Evolutionary conservation across 1,140 invertebrate genomes (phyloP).

Genomic region (Pteromalus puparum): DNA sequence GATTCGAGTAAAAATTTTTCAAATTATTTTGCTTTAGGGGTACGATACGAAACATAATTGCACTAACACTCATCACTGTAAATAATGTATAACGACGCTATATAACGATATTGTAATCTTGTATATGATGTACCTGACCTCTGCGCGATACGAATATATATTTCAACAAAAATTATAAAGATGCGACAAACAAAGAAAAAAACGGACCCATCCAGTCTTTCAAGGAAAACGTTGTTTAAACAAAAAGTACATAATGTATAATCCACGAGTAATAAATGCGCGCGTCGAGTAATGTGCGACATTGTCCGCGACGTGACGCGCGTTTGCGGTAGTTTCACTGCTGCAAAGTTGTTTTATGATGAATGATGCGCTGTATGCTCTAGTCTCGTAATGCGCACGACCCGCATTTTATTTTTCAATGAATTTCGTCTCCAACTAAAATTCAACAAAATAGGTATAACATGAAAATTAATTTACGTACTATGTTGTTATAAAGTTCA

Average conservation of each 20-base stretch:
- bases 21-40: no score
- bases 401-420: not conserved
- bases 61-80: not conserved
- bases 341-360: no score
- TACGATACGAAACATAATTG: no score
- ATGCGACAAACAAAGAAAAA: constrained; percentile 21
- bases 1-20: no score
- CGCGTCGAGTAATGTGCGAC: not conserved
- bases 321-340: not conserved
- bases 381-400: no score
- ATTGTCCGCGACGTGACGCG: not conserved
- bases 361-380: no score
- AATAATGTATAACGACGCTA: not conserved
- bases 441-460: not conserved
- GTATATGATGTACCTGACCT: constrained; percentile 34
- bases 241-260: constrained; percentile 16
- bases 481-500: not conserved
- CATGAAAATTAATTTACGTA: not conserved
- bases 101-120: not conserved
- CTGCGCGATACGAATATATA: constrained; percentile 19
- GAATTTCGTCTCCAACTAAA: not conserved
- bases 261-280: not conserved
- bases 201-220: constrained; percentile 47
- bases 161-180: constrained; percentile 11
- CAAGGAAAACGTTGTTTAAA: constrained; percentile 13